Base-by-base conservation (phyloP, 2,113 vertebrate genomes). In the Craseonycteris thonglongyai region DNA sequence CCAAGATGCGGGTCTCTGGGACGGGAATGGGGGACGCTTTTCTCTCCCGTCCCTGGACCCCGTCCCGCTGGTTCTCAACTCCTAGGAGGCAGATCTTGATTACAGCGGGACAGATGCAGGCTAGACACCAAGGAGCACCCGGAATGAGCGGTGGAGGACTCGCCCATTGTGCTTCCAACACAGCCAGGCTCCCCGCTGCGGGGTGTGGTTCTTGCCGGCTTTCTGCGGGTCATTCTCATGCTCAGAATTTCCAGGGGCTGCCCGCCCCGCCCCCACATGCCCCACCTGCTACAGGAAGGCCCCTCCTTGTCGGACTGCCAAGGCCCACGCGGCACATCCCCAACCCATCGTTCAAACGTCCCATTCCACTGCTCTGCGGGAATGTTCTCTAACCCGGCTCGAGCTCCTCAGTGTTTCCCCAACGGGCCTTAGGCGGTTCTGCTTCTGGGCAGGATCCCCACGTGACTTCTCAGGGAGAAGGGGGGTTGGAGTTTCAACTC, bases 1-100 rank as follows among this genome's bases (percentile, higher is more conserved):
- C 45, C 24, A 26, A 63, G 59, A 85, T 15, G 66, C 28, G 56
- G 47, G 59, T 88, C 93, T 88, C 28, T 6, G 83, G 22, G 45
- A 86, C 54, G 92, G 76, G 88, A 92, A 95, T 38, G 33, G 42
- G 51, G 96, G 49, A n/a, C 28, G 45, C 68, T 66, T 84, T n/a
- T 80, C 51, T 80, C 76, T 84, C 58, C 90, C 54, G 82, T 49
- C 24, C 4, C n/a, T 72, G 71, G 42, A 40, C 11, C 72, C 47
- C 72, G 40, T 54, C 66, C 88, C 54, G 56, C 63, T 58, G 24
- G 84, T 86, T 90, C 68, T 71, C 42, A 80, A 6, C n/a, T 93
- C 84, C 59, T 7, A 6, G 7, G 63, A 95, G 54, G 49, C 59
- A 82, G 74, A 47, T 71, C 49, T 89, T 66, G 83, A 45, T 24